Conservation (phyloP, 2,888 invertebrate genomes). For the Tetranychus piercei region DNA sequence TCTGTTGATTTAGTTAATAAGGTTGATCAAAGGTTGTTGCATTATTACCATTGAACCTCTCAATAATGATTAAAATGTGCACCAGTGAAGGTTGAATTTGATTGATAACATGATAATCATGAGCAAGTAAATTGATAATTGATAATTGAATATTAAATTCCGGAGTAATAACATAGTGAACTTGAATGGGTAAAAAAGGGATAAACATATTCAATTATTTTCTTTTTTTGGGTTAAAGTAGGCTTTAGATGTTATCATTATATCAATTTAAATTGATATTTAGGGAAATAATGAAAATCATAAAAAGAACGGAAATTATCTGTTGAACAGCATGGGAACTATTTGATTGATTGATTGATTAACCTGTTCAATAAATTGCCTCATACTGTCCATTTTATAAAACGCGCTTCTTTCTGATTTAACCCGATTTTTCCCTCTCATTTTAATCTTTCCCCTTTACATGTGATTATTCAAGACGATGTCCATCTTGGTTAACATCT, state of each 20-base stretch:
- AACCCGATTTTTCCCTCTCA: too few relatives aligned
- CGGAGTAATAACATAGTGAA: too few relatives aligned
- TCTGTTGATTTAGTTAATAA: background rate
- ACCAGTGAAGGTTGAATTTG: background rate
- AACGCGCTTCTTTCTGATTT: too few relatives aligned
- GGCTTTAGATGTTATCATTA: background rate
- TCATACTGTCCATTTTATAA: too few relatives aligned
- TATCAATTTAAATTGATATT: background rate
- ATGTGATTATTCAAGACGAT: too few relatives aligned
- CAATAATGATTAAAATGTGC: too few relatives aligned
- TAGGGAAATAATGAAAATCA: background rate
- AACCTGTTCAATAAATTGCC: too few relatives aligned
- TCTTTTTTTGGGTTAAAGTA: background rate
- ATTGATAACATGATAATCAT: background rate
- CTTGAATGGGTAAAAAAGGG: too few relatives aligned
- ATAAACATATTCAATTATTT: background rate
- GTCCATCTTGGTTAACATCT: too few relatives aligned
- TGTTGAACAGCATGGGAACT: background rate
- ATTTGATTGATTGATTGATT: conserved; percentile 8
- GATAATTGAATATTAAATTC: background rate
- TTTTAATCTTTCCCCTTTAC: too few relatives aligned
- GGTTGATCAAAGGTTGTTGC: background rate
- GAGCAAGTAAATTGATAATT: background rate
- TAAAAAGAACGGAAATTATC: too few relatives aligned
- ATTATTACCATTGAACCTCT: background rate